phyloP scores from a whole-genome alignment of 2,113 vertebrate genomes.

The Aptenodytes forsteri region DNA sequence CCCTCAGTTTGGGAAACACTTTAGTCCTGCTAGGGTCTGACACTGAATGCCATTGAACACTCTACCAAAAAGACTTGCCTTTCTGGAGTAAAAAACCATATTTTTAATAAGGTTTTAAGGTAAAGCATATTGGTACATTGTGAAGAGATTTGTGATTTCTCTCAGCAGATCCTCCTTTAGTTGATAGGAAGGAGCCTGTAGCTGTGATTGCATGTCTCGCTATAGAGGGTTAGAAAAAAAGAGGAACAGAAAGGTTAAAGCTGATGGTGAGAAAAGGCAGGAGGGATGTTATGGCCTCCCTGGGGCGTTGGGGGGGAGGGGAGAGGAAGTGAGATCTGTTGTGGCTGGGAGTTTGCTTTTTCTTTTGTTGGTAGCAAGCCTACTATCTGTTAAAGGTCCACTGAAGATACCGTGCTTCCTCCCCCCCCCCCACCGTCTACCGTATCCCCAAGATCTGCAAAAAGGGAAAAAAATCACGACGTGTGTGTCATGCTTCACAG shows the following conservation, averaged over 20 bases:
- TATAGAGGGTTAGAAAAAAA: neutral
- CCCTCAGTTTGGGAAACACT: neutral
- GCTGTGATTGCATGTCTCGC: neutral
- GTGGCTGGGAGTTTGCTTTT: neutral
- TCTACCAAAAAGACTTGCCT: neutral
- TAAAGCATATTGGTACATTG: neutral
- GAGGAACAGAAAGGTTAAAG: slow-evolving; percentile 8
- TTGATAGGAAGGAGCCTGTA: neutral
- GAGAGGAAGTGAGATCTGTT: slow-evolving; percentile 9
- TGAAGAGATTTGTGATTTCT: neutral
- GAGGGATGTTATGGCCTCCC: neutral
- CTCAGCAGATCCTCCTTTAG: neutral
- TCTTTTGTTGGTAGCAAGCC: neutral
- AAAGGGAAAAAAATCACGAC: neutral
- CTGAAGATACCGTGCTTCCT: rapidly evolving
- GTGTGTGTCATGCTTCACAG: neutral
- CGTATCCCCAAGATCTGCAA: neutral
- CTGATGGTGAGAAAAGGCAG: neutral
- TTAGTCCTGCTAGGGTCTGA: neutral
- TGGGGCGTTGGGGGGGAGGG: neutral
- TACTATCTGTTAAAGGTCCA: neutral
- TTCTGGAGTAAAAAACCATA: neutral
- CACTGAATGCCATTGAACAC: neutral
- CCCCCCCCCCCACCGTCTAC: too few relatives aligned
- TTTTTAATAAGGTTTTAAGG: neutral